Evolutionary conservation across 64 coral and sea anemone genomes (phyloP).

Genomic region (Montipora cactus): DNA sequence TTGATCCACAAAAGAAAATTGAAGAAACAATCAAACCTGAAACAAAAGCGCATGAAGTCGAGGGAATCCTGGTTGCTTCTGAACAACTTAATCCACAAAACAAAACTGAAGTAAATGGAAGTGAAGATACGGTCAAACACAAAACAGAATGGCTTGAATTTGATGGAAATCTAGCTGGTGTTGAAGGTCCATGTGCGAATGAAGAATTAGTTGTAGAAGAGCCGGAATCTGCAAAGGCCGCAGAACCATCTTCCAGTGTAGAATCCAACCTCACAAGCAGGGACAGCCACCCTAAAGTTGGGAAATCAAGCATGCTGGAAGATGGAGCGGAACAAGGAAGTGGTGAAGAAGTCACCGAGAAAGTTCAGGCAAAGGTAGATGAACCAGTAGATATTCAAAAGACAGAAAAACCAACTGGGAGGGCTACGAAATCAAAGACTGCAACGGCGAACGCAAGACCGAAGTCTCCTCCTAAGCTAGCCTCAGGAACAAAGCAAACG

Average conservation of each 20-base stretch:
- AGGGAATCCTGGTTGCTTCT: too few species aligned
- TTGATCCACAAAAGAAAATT: too few species aligned
- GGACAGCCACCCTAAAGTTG: neutral
- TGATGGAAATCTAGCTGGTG: neutral
- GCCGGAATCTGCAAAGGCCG: neutral
- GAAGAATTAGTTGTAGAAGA: neutral
- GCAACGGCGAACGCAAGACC: neutral
- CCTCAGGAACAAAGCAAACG: neutral
- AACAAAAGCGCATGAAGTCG: too few species aligned
- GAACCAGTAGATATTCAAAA: neutral
- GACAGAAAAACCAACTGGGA: neutral
- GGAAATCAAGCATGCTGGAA: neutral
- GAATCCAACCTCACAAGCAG: conserved; percentile 1
- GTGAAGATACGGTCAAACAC: neutral
- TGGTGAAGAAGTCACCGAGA: neutral
- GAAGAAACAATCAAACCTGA: too few species aligned
- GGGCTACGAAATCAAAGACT: conserved; percentile 15
- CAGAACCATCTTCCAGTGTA: neutral
- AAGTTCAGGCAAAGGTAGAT: neutral
- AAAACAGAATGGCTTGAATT: neutral
- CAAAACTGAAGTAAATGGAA: neutral
- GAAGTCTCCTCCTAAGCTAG: conserved; percentile 24
- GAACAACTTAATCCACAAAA: neutral
- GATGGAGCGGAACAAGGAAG: neutral
- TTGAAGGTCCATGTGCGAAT: neutral